Evolutionary conservation across 1,140 invertebrate species (phyloP).

Genomic region (Pseudomyrmex sp.): DNA sequence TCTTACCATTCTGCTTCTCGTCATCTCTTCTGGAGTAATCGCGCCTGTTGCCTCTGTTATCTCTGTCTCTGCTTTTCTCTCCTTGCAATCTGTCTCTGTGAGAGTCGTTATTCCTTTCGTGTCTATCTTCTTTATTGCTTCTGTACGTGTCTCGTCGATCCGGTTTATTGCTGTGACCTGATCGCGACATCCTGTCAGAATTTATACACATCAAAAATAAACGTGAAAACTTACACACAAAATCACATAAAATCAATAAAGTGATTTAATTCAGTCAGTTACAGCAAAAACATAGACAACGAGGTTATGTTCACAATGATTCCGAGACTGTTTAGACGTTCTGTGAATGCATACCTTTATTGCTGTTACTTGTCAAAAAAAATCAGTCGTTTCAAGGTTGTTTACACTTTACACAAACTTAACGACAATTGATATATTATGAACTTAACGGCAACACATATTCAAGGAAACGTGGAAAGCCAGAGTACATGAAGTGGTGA

Average conservation of each 20-base stretch:
- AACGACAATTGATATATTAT: no score
- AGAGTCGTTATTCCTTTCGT: constrained; percentile 64
- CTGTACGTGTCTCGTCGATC: constrained; percentile 65
- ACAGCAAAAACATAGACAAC: neutral
- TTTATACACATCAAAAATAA: neutral
- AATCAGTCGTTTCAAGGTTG: neutral
- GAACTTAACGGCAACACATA: no score
- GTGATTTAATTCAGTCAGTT: no score
- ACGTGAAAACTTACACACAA: no score
- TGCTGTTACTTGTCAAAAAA: neutral
- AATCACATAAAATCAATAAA: no score
- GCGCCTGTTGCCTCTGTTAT: constrained; percentile 61
- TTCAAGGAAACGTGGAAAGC: no score
- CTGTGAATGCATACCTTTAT: neutral
- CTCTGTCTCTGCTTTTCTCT: constrained; percentile 62
- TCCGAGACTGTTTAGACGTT: no score
- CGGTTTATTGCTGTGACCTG: constrained; percentile 42
- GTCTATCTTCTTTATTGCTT: constrained; percentile 54
- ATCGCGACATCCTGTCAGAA: constrained; percentile 15
- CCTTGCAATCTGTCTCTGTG: constrained; percentile 72
- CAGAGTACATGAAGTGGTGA: no score
- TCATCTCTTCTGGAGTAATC: constrained; percentile 67
- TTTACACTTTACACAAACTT: neutral
- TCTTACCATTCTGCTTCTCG: constrained; percentile 44
- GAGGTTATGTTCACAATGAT: no score